These are phyloP conservation scores for Ascidia mentula DNA, from an alignment of 23 tunicate genomes.

Conservation along the genomic window DNA sequence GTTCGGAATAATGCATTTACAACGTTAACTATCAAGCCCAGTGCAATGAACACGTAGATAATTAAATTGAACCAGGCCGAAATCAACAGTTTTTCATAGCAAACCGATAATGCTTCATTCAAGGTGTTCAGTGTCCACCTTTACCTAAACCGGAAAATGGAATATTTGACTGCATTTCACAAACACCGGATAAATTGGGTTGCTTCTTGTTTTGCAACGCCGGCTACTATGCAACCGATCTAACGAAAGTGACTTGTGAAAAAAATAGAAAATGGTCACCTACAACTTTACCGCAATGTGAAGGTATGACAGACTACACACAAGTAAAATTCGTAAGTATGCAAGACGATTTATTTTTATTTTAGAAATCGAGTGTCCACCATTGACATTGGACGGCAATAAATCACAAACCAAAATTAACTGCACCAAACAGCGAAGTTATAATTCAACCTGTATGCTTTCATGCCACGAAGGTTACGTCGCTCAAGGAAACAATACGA, in stretches of 20 bases:
- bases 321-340: neutral
- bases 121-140: neutral
- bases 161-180: neutral
- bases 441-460: neutral
- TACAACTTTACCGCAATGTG: neutral
- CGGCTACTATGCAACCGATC: neutral
- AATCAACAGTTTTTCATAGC: too few relatives aligned
- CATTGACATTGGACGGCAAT: neutral
- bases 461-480: neutral
- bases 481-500: neutral
- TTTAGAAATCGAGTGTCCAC: slow-evolving; percentile 1
- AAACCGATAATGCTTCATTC: too few relatives aligned
- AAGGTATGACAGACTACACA: neutral
- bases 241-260: neutral
- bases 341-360: neutral
- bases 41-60: too few relatives aligned
- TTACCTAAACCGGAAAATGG: neutral
- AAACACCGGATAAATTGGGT: neutral
- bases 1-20: too few relatives aligned
- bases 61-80: too few relatives aligned
- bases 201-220: neutral
- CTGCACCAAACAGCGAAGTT: neutral
- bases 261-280: neutral
- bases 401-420: neutral
- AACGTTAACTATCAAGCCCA: too few relatives aligned